A percentile compares a stretch with the other conserved stretches of the same genome.
phyloP scores from a whole-genome alignment of 1,140 invertebrate species.

The Neodiprion fabricii region DNA sequence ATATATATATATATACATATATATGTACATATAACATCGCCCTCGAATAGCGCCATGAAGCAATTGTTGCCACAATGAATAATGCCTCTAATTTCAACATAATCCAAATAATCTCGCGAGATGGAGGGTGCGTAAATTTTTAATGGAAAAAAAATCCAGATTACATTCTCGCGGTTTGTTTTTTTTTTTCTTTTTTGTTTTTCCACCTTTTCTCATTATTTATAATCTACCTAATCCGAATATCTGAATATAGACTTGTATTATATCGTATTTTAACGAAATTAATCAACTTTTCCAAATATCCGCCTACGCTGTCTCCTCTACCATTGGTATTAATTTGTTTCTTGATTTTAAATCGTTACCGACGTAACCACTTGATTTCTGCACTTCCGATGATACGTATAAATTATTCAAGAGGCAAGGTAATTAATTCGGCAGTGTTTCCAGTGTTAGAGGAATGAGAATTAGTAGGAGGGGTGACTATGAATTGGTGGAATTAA shows the following conservation, averaged over 20 bases:
- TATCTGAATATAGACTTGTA: no score
- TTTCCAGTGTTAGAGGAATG: not conserved
- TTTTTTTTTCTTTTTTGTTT: not conserved
- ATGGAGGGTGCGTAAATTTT: not conserved
- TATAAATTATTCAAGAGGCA: no score
- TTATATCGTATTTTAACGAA: no score
- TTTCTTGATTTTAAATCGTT: no score
- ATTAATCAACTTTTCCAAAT: no score
- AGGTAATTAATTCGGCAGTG: no score
- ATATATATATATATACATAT: no score
- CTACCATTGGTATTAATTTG: no score
- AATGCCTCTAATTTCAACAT: not conserved
- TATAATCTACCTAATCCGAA: not conserved
- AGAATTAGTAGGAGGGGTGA: not conserved
- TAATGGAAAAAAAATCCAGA: not conserved
- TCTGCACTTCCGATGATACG: no score
- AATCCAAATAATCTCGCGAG: not conserved
- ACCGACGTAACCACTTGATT: no score
- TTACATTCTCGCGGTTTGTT: not conserved
- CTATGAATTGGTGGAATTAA: constrained; percentile 7
- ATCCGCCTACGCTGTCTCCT: no score
- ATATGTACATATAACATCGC: no score
- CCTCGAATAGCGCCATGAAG: not conserved
- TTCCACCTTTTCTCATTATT: not conserved
- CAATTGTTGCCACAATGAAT: constrained; percentile 3